Conservation (phyloP, 2,113 vertebrate species). For the Calcarius ornatus region DNA sequence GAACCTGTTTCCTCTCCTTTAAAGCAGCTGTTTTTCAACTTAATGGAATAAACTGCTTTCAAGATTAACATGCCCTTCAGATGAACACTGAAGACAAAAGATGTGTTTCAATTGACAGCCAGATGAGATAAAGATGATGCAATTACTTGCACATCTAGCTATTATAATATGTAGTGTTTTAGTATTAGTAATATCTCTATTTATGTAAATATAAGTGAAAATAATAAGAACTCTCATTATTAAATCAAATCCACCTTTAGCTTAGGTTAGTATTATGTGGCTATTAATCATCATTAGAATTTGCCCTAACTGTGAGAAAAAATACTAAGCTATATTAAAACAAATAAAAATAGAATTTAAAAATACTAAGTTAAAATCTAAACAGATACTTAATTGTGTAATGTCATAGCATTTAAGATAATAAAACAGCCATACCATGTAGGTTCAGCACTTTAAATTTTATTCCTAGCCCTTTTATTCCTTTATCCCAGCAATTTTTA, state of each 20-base stretch:
- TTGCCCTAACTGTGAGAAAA: background rate
- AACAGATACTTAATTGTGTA: background rate
- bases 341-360: background rate
- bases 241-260: background rate
- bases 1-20: background rate
- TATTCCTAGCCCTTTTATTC: background rate
- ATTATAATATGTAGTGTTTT: background rate
- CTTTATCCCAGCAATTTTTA: background rate
- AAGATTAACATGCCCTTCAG: background rate
- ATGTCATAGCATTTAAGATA: background rate
- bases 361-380: background rate
- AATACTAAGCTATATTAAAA: background rate
- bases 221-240: background rate
- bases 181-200: background rate
- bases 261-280: background rate
- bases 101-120: background rate
- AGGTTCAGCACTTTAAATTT: background rate
- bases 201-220: background rate
- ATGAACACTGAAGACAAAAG: background rate
- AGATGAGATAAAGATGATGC: background rate
- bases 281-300: background rate
- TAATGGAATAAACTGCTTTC: background rate
- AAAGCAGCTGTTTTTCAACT: background rate
- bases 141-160: background rate
- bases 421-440: background rate